A percentile compares a stretch with the other conserved stretches of the same genome.
Evolutionary conservation across 2,797 vertebrate genomes (phyloP).

Genomic region (Arnoldichthys spilopterus): DNA sequence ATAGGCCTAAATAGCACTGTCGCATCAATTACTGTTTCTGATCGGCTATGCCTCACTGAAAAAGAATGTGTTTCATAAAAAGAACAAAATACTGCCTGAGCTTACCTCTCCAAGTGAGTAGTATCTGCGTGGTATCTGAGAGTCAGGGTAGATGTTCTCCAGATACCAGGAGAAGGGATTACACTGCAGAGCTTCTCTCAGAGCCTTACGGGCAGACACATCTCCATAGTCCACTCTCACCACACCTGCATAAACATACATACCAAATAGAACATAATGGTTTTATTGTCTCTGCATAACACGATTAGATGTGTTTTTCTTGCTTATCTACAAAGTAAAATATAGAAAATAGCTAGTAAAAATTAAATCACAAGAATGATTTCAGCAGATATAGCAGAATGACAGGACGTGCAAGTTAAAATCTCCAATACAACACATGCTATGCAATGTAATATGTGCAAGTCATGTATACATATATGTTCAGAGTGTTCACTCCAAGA

Average conservation of each 20-base stretch:
- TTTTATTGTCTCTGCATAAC: too few relatives aligned
- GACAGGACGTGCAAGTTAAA: too few relatives aligned
- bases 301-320: too few relatives aligned
- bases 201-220: constrained; percentile 87
- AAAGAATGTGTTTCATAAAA: constrained; percentile 21
- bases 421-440: too few relatives aligned
- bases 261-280: not conserved
- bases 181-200: constrained; percentile 89
- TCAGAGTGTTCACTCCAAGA: too few relatives aligned
- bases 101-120: constrained; percentile 98
- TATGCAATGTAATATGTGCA: too few relatives aligned
- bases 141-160: constrained; percentile 96
- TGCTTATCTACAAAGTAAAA: too few relatives aligned
- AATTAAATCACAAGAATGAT: too few relatives aligned
- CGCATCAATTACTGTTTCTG: not conserved
- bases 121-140: constrained; percentile 97
- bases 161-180: constrained; percentile 98
- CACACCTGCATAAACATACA: constrained; percentile 79
- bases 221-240: constrained; percentile 97
- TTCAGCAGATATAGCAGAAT: too few relatives aligned
- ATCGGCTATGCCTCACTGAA: not conserved
- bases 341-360: too few relatives aligned
- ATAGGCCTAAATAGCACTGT: not conserved
- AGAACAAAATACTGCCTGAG: not conserved
- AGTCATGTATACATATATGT: too few relatives aligned